Percentiles rank a stretch among this genome's conserved stretches.
Conservation (phyloP, 2,797 vertebrate species). For the Enteromius treurensis region DNA sequence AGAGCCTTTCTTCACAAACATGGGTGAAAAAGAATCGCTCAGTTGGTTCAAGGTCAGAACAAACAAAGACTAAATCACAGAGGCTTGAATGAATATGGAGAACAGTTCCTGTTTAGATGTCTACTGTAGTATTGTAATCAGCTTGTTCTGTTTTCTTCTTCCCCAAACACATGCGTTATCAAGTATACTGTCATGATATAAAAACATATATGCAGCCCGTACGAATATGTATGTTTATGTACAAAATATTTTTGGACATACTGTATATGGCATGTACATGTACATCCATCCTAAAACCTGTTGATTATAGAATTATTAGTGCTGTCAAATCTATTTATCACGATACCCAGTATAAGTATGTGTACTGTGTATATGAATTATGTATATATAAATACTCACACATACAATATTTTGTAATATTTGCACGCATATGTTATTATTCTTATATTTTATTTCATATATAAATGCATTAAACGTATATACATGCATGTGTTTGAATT, state of each 20-base stretch:
- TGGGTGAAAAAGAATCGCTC: neutral
- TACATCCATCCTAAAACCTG: too few species aligned
- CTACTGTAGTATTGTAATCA: neutral
- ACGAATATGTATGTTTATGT: neutral
- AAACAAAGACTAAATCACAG: neutral
- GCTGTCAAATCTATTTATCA: too few species aligned
- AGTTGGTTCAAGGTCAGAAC: neutral
- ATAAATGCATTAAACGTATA: too few species aligned
- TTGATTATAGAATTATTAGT: too few species aligned
- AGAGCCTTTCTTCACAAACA: slow-evolving; percentile 11
- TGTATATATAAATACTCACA: too few species aligned
- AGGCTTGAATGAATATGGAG: neutral
- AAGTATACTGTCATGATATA: neutral
- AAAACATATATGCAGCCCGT: neutral
- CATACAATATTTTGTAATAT: too few species aligned
- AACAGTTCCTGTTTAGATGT: neutral
- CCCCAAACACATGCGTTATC: neutral
- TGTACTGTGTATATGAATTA: too few species aligned
- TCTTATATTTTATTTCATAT: too few species aligned
- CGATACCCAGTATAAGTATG: too few species aligned
- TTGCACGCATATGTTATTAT: too few species aligned
- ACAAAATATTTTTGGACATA: neutral
- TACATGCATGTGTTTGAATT: too few species aligned
- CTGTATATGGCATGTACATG: neutral
- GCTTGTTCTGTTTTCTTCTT: neutral